Evolutionary conservation across 2,113 vertebrate genomes (phyloP), one percentile per base, ranked within the genome.

Genomic region (Eretmodus cyanostictus): DNA sequence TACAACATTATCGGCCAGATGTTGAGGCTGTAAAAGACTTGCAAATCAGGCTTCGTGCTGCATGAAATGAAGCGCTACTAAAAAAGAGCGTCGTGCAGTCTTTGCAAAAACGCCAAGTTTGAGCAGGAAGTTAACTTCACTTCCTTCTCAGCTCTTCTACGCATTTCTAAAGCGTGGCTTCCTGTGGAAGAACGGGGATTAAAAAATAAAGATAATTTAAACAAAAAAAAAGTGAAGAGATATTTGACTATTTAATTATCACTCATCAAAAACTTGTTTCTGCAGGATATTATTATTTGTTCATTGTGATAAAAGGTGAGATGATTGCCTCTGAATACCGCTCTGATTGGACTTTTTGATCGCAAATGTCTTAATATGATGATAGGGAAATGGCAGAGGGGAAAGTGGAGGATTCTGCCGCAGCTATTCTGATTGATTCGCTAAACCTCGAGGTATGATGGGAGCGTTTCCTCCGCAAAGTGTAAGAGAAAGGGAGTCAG

Each of bases 291-390:
- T 80, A 68, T 81, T 82, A 82, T 68, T 80, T 82, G 71, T 63
- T 81, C 57, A 68, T 38, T 14, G 29, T 61, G 84, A 47, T 86
- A 5, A 4, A 78, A 79, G 19, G 53, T 66, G 71, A 12, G 27
- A 8, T 83, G 29, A 82, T 31, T 79, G 22, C 40, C 22, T 47
- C 42, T 88, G 45, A 85, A 86, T 82, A 22, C 40, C 7, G 31
- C 34, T 54, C 55, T 55, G 51, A 61, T 40, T 81, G 68, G 81
- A 91, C 80, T 76, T 81, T 54, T 81, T 86, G 24, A 84, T 82
- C 13, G 53, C 42, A 54, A 36, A 76, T 57, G 17, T 84, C 54
- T 27, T 68, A 81, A 40, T 45, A 51, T 59, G 53, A 86, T 42
- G 53, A 87, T 7, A 27, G 5, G 19, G 49, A 79, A 63, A 42